These are phyloP conservation scores for Melanostoma mellinum DNA, from an alignment of 2,888 invertebrate genomes.

Conservation along the genomic window DNA sequence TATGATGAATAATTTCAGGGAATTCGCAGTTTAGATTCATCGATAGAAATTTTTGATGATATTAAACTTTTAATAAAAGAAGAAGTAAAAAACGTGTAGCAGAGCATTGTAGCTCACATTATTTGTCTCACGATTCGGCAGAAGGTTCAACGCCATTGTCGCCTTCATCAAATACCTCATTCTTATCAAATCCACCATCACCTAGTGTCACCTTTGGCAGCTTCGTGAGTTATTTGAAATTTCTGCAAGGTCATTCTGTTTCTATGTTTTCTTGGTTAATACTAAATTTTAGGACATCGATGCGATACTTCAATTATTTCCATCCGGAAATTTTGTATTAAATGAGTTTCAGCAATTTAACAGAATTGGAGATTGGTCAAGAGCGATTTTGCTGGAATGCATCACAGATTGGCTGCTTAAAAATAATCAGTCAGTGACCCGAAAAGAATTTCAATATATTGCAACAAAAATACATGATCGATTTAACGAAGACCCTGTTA, in stretches of 20 bases:
- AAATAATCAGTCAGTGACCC: neutral
- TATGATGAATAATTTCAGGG: conserved; percentile 6
- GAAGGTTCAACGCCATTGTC: neutral
- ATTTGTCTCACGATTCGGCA: conserved; percentile 1
- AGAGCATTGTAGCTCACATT: neutral
- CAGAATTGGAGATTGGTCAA: conserved; percentile 22
- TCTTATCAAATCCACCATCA: conserved; percentile 18
- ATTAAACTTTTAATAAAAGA: conserved; percentile 13
- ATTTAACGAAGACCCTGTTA: neutral
- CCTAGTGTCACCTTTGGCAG: conserved; percentile 20
- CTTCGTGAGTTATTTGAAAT: conserved; percentile 5
- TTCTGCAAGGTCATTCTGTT: neutral
- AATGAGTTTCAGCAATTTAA: conserved; percentile 14
- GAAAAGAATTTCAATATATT: conserved; percentile 1
- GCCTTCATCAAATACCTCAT: conserved; percentile 15
- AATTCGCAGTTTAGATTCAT: conserved; percentile 6
- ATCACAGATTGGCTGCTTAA: conserved; percentile 12
- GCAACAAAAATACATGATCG: neutral
- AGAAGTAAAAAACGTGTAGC: conserved; percentile 16
- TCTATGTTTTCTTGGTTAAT: conserved; percentile 19
- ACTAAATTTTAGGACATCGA: conserved; percentile 17
- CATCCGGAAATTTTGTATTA: conserved; percentile 2
- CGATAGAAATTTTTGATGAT: conserved; percentile 1
- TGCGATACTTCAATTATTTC: conserved; percentile 1
- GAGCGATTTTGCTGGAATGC: conserved; percentile 18